Percentiles rank a stretch among this genome's conserved stretches.
Evolutionary conservation across 2,797 vertebrate species (phyloP).

Genomic region (Chanos chanos): DNA sequence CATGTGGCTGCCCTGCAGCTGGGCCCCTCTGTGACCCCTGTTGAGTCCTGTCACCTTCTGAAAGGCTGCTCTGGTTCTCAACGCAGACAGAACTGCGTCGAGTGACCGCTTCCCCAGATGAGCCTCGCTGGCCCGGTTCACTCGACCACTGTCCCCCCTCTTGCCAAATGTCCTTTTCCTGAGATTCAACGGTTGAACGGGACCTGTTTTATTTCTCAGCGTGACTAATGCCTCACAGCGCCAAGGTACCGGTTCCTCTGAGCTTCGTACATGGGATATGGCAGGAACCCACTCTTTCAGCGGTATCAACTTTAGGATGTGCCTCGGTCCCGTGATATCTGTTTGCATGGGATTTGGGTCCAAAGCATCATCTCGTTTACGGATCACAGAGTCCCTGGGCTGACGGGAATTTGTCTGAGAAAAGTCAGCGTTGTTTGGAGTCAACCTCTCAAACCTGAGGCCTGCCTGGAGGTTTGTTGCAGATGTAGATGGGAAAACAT

Average conservation of each 20-base stretch:
- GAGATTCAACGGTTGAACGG: neutral
- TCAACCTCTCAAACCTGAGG: constrained; percentile 15
- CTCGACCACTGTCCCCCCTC: constrained; percentile 7
- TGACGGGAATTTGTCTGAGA: constrained; percentile 1
- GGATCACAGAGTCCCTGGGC: constrained; percentile 7
- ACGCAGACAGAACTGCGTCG: neutral
- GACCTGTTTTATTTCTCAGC: constrained; percentile 12
- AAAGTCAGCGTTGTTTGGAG: neutral
- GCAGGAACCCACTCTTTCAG: constrained; percentile 22
- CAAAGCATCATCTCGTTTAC: constrained; percentile 18
- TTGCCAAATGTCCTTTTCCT: constrained; percentile 18
- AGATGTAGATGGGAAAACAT: constrained; percentile 5
- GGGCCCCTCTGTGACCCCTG: neutral
- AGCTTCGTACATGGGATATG: neutral
- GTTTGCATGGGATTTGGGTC: constrained; percentile 8
- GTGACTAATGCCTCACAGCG: constrained; percentile 9
- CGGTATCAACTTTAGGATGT: constrained; percentile 27
- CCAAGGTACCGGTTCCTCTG: constrained; percentile 14
- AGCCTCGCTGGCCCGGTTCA: neutral
- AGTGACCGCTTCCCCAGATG: neutral
- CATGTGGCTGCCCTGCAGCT: neutral
- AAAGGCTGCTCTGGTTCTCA: constrained; percentile 12
- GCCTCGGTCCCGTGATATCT: constrained; percentile 9
- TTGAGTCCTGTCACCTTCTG: constrained; percentile 1
- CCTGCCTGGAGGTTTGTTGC: neutral